Conservation (phyloP, 1,140 invertebrate species). For the Apis dorsata region DNA sequence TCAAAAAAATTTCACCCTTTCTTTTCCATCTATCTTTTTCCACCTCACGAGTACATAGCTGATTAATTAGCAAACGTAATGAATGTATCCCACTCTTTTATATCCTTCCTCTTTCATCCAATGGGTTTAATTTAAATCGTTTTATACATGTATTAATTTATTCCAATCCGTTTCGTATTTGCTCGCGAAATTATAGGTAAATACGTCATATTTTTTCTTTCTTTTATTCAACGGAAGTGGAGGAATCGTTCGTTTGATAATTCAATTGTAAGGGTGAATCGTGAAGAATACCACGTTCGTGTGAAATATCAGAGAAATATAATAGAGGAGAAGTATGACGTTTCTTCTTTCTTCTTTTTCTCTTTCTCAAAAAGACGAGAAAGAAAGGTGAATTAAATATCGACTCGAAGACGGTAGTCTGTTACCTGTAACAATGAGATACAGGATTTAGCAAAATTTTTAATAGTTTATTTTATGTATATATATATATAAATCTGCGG, state of each 20-base stretch:
- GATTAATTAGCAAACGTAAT: not conserved
- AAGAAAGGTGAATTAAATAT: not conserved
- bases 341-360: too few species aligned
- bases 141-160: too few species aligned
- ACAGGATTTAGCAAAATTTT: not conserved
- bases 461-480: too few species aligned
- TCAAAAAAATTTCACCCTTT: not conserved
- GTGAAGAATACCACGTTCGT: not conserved
- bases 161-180: not conserved
- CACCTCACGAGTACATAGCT: too few species aligned
- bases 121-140: not conserved
- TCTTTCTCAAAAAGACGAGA: too few species aligned
- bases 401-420: not conserved
- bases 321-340: not conserved
- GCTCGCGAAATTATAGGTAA: not conserved
- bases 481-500: not conserved
- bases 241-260: not conserved
- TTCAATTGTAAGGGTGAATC: not conserved
- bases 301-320: not conserved
- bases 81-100: not conserved
- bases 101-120: not conserved
- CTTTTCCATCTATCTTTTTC: not conserved
- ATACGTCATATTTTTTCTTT: not conserved
- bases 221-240: not conserved
- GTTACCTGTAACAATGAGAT: not conserved